A percentile compares a stretch with the other conserved stretches of the same genome.
phyloP scores from a whole-genome alignment of 2,888 invertebrate genomes.

The Lacanobia oleracea region DNA sequence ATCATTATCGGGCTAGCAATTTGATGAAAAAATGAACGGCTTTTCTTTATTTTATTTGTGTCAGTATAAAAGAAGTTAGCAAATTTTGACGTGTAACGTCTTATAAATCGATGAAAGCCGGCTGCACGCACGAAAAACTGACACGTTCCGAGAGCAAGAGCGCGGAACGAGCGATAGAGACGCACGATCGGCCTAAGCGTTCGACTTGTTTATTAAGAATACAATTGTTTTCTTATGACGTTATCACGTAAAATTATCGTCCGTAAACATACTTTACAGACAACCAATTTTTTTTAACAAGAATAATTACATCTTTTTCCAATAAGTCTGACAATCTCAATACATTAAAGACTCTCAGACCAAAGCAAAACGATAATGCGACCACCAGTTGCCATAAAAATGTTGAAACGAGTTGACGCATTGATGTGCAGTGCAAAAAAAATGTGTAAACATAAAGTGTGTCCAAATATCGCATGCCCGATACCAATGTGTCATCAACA shows the following conservation, averaged over 20 bases:
- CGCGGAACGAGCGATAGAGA: no score
- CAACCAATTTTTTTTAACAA: no score
- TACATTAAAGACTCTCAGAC: neutral
- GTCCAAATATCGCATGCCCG: neutral
- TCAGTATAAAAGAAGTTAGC: conserved; percentile 34
- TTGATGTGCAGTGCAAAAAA: neutral
- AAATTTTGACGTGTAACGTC: no score
- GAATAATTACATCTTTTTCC: conserved; percentile 1
- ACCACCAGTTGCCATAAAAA: neutral
- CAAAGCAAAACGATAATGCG: neutral
- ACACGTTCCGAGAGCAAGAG: no score
- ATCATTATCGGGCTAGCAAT: conserved; percentile 11
- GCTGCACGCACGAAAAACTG: no score
- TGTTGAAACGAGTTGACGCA: neutral
- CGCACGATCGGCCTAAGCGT: no score
- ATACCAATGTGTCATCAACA: neutral
- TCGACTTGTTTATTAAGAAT: no score
- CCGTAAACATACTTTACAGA: no score
- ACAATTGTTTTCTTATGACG: no score
- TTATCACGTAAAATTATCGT: no score
- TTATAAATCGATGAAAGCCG: no score
- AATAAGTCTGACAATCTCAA: neutral
- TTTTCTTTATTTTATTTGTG: neutral
- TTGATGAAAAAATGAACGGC: neutral
- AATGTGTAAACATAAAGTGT: neutral